Conservation (phyloP, 2,113 vertebrate species). For the Lathamus discolor region DNA sequence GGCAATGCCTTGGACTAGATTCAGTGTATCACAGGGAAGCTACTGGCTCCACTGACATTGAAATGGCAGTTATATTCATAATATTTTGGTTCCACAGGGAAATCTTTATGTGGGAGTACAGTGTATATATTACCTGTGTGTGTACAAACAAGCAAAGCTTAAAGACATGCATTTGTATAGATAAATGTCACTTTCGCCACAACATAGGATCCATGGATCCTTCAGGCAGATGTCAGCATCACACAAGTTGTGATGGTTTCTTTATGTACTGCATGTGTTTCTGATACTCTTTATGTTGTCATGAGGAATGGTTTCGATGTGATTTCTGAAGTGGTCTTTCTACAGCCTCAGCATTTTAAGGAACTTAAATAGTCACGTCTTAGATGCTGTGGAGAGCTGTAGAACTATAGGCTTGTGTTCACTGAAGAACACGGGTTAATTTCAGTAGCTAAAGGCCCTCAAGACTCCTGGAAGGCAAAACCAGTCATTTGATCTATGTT, state of each 20-base stretch:
- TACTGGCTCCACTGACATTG: background rate
- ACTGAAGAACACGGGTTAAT: background rate
- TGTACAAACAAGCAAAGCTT: conserved; percentile 22
- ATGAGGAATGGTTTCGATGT: background rate
- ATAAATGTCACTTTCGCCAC: background rate
- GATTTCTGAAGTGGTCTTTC: background rate
- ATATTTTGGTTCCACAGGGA: background rate
- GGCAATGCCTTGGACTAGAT: background rate
- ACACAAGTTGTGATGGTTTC: background rate
- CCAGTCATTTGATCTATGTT: background rate
- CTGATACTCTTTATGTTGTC: background rate
- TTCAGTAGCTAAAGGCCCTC: background rate
- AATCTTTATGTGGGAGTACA: background rate
- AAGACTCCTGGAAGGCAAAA: background rate
- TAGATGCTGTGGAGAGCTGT: background rate
- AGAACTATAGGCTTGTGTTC: background rate
- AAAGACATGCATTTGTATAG: background rate
- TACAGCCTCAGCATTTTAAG: background rate
- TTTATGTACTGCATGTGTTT: background rate
- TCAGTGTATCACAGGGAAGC: rapidly evolving
- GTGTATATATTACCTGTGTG: background rate
- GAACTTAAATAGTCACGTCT: background rate
- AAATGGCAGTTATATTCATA: background rate
- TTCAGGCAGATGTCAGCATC: background rate
- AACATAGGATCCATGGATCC: background rate